These are phyloP conservation scores for Leptopterna dolabrata DNA, from an alignment of 2,888 invertebrate species.

Conservation along the genomic window DNA sequence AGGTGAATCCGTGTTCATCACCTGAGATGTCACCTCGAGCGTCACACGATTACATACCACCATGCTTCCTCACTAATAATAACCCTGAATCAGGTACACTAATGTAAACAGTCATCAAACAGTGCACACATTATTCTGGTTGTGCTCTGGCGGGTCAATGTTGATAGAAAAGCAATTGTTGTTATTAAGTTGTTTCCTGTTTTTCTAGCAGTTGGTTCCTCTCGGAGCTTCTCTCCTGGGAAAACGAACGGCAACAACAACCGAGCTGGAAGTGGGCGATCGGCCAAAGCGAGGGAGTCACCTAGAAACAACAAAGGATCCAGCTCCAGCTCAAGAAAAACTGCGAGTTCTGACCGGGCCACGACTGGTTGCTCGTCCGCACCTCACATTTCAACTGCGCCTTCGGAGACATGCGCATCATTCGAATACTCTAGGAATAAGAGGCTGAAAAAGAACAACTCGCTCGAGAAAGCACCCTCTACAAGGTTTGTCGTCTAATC, in stretches of 20 bases:
- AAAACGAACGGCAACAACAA: slow-evolving; percentile 61
- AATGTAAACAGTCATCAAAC: neutral
- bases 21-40: slow-evolving; percentile 69
- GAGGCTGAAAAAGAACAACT: slow-evolving; percentile 60
- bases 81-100: slow-evolving; percentile 57
- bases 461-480: slow-evolving; percentile 40
- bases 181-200: too few species aligned
- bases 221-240: slow-evolving; percentile 64
- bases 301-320: slow-evolving; percentile 60
- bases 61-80: slow-evolving; percentile 67
- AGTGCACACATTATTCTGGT: too few species aligned
- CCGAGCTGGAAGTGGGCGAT: slow-evolving; percentile 60
- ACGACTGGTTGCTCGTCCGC: slow-evolving; percentile 32
- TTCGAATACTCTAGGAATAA: slow-evolving; percentile 71
- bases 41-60: slow-evolving; percentile 70
- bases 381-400: slow-evolving; percentile 68
- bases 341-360: slow-evolving; percentile 57
- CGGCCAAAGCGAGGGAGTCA: slow-evolving; percentile 60
- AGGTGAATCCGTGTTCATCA: slow-evolving; percentile 67
- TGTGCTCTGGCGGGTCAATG: too few species aligned
- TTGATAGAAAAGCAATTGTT: too few species aligned
- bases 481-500: slow-evolving; percentile 1
- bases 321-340: slow-evolving; percentile 61
- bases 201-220: slow-evolving; percentile 60
- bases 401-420: slow-evolving; percentile 74